phyloP scores from a whole-genome alignment of 2,888 invertebrate species.

The Charanyca ferruginea region DNA sequence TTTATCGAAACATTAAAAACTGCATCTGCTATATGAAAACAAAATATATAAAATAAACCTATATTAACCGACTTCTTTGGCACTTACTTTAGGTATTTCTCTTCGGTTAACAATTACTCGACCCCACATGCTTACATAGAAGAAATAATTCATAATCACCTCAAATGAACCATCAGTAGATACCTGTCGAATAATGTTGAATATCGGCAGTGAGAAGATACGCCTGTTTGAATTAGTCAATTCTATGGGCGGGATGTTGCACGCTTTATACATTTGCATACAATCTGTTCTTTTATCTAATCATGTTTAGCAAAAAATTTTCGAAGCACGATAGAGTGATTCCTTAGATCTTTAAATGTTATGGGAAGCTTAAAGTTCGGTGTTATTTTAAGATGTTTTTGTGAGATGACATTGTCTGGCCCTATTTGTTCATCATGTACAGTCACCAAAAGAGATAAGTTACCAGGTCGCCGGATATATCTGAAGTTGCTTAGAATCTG shows the following conservation, averaged over 20 bases:
- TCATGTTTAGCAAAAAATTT: conserved; percentile 46
- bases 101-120: background rate
- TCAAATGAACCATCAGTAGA: conserved; percentile 25
- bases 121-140: background rate
- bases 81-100: no score
- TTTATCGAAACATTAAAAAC: conserved; percentile 22
- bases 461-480: no score
- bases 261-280: conserved; percentile 69
- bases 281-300: conserved; percentile 58
- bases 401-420: no score
- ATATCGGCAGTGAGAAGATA: conserved; percentile 25
- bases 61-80: no score
- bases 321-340: conserved; percentile 25
- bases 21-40: no score
- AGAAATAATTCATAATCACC: conserved; percentile 1
- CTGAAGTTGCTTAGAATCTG: no score
- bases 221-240: conserved; percentile 66
- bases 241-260: conserved; percentile 68
- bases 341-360: conserved; percentile 24
- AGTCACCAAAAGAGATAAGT: no score
- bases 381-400: background rate
- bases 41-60: no score
- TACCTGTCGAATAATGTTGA: conserved; percentile 39
- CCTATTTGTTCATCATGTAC: no score
- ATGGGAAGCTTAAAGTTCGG: background rate